Evolutionary conservation across 2,113 vertebrate genomes (phyloP), one percentile per base, ranked within the genome.

Genomic region (Triplophysa rosa): DNA sequence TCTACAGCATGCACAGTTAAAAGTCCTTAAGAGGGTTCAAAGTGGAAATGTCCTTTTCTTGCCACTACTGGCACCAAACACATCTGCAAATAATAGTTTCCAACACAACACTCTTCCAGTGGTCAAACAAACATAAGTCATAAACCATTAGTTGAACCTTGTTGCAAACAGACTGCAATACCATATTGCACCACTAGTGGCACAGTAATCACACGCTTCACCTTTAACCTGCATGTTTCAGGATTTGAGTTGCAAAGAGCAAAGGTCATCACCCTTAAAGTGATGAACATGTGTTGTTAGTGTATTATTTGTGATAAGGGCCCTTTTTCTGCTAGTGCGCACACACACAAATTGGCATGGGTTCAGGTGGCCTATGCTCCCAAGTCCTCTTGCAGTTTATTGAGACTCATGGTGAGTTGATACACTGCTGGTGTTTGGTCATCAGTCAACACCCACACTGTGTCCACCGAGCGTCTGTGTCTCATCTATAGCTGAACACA

Each of bases 401-500:
- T 84, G 85, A 84, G 82, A 83, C 84, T 82, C 70, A 75, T 69
- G 64, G 80, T 66, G 63, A 83, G 82, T 71, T 88, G 81, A 80
- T 86, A 72, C 74, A 40, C 77, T 58, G 76, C 62, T 68, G 64
- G 78, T 73, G 77, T 82, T 78, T 71, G 85, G 75, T 82, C 74
- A 84, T 88, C 84, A 79, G 67, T 85, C 84, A 88, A 79, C 84
- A 66, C 84, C 86, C 71, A 86, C 87, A 75, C 58, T n/a, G 29
- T 79, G 75, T 84, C 83, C 67, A 78, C 66, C 47, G 23, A 78
- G 70, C n/a, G 23, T 77, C 74, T 80, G 62, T 69, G 80, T 83
- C 71, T 82, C 74, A 78, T 76, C 77, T 80, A 82, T 79, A 23
- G 16, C 67, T 54, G 52, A 49, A 70, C 77, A 54, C 76, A 62